Base-by-base conservation (phyloP, 1,140 invertebrate genomes). In the Harlomillsia oculata region DNA sequence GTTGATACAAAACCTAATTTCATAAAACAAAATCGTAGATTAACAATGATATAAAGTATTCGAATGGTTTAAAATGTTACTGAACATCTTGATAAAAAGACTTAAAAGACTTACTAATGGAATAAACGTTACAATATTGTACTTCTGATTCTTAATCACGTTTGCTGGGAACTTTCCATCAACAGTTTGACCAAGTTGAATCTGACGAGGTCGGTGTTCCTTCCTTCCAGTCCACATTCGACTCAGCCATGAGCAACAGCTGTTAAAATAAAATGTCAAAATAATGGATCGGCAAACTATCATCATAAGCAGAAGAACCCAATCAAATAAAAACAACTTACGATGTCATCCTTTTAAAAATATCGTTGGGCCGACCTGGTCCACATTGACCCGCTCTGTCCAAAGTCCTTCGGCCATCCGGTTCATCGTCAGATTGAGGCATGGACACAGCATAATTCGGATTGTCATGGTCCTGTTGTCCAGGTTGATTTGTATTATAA, bases 91-190 rank as follows among this genome's bases (percentile, higher is more conserved):
- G 0, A 28, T 48, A 20, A 39, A 21, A 50, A 39, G 29, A 60
- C 39, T 28, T 56, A 29, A 29, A 40, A 51, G 4, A 8, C 71
- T 70, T 74, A 98, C 96, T 76, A 97, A 71, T 44, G 96, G 96
- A 69, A 99, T 80, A 77, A 99, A 99, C 68, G 94, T 94, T 60
- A 99, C 82, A 64, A 98, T 81, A 73, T 91, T 98, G 74, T 98
- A 99, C 80, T 99, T 99, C 76, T 96, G 95, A 79, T 99, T 99
- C 64, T 90, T 81, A 58, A 99, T 94, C 60, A 93, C 88, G 77
- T 99, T 99, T 46, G 87, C 81, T 37, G 95, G 90, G 75, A 85
- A 95, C 69, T 89, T 87, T 56, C 74, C 69, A 39, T 51, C 64
- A 30, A 54, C 69, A 23, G 54, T 67, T 55, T 72, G 67, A 0